Evolutionary conservation across 1,140 invertebrate genomes (phyloP).

Genomic region (Manduca sexta): DNA sequence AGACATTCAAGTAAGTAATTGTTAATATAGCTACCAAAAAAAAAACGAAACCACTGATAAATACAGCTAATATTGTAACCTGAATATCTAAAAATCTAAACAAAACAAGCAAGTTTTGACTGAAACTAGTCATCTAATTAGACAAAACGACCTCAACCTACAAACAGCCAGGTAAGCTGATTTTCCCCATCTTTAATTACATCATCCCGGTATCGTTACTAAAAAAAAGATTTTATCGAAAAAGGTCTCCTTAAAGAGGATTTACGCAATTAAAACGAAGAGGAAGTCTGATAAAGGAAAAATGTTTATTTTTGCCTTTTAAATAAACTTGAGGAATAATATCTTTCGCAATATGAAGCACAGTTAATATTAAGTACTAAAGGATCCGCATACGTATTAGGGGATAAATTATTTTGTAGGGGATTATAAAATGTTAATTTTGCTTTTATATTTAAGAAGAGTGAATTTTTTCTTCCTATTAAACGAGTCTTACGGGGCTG

Average conservation of each 20-base stretch:
- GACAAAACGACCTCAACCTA: constrained; percentile 17
- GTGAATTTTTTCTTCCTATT: too few relatives aligned
- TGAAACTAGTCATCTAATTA: constrained; percentile 6
- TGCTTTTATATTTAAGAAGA: too few relatives aligned
- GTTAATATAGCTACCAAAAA: too few relatives aligned
- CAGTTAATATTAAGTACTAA: too few relatives aligned
- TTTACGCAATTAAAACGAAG: constrained; percentile 52
- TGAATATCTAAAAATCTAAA: too few relatives aligned
- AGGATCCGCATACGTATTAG: too few relatives aligned
- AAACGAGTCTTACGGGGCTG: too few relatives aligned
- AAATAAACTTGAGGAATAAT: constrained; percentile 26
- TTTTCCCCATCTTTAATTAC: constrained; percentile 41
- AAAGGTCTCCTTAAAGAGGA: constrained; percentile 43
- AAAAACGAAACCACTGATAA: too few relatives aligned
- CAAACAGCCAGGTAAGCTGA: constrained; percentile 34
- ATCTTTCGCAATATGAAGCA: constrained; percentile 6
- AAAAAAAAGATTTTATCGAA: constrained; percentile 44
- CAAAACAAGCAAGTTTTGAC: neutral
- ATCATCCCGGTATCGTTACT: constrained; percentile 31
- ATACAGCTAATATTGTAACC: too few relatives aligned
- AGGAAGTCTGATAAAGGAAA: constrained; percentile 28
- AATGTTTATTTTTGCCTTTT: constrained; percentile 32
- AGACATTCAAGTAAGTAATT: too few relatives aligned
- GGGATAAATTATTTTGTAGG: too few relatives aligned
- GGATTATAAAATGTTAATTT: too few relatives aligned